Base-by-base conservation (phyloP, 1,140 invertebrate species). In the Cotesia vestalis region DNA sequence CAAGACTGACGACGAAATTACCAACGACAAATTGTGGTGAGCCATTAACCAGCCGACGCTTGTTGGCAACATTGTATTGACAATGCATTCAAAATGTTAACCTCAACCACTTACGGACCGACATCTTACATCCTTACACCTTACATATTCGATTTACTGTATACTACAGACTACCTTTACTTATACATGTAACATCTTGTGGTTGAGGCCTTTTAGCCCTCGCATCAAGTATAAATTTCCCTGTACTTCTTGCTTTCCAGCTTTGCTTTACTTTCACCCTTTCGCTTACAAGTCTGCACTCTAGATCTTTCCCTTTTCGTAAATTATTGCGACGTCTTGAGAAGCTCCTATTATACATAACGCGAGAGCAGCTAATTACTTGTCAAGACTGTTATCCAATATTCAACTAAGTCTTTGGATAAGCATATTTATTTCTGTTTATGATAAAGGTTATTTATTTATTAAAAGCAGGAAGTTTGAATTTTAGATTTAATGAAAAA, bases 351-450 rank as follows among this genome's bases (percentile, higher is more conserved):
- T 55, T 53, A 67, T 67, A 20, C 51, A 53, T 11, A 53, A 27
- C 14, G 34, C 52, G 11, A 35, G 53, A 67, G 51, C 66, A 52
- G 66, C 51, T 67, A 53, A 67, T 67, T 55, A 67, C 66, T 67
- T 67, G 66, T 67, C 40, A 20, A 67, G 9, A 20, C 12, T 35
- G 20, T 55, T 27, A 67, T 67, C 66, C 17, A 27, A 27, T 27
- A 27, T 27, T 27, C 27, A 27, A 27, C 27, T 27, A 27, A 27
- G 27, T 27, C 27, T 27, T 27, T 27, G 27, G 27, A 27, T 27
- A 27, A 27, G 27, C 27, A 27, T 27, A 2, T 27, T 27, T 27
- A 27, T 27, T 27, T 27, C 27, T 27, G 27, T 27, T 27, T 27
- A 27, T 27, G 27, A 27, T 27, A 27, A 27, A 2, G 1, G 1